phyloP scores from a whole-genome alignment of 2,888 invertebrate genomes.

The Acronicta aceris region DNA sequence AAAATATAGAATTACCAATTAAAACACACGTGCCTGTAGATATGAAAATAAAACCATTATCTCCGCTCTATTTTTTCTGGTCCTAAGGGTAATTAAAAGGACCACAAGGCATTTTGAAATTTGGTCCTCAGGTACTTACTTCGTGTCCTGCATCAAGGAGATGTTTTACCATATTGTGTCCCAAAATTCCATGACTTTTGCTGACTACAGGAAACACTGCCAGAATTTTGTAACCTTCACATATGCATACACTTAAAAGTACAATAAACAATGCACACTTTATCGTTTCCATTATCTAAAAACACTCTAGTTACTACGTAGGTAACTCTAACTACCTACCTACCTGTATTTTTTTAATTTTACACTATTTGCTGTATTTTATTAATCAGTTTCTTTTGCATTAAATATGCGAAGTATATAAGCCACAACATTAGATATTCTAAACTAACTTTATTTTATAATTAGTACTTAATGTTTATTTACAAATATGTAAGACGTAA shows the following conservation, averaged over 20 bases:
- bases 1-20: too few relatives aligned
- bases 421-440: too few relatives aligned
- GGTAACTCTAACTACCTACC: too few relatives aligned
- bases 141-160: constrained; percentile 72
- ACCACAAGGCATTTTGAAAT: too few relatives aligned
- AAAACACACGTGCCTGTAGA: too few relatives aligned
- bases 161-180: constrained; percentile 63
- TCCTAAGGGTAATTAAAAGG: background rate
- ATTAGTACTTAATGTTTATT: too few relatives aligned
- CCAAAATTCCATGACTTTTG: constrained; percentile 69
- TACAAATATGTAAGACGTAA: too few relatives aligned
- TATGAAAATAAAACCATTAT: too few relatives aligned
- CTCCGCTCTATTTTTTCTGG: background rate
- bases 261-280: constrained; percentile 23
- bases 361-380: background rate
- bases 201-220: constrained; percentile 65
- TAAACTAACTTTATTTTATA: too few relatives aligned
- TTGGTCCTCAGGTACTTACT: constrained; percentile 49
- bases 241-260: constrained; percentile 22
- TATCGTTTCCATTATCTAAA: constrained; percentile 18
- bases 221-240: constrained; percentile 64
- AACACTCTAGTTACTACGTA: too few relatives aligned
- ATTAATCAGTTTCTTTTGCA: too few relatives aligned
- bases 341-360: background rate
- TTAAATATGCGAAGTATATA: too few relatives aligned